phyloP scores from a whole-genome alignment of 2,797 vertebrate genomes.

The Lateolabrax maculatus region DNA sequence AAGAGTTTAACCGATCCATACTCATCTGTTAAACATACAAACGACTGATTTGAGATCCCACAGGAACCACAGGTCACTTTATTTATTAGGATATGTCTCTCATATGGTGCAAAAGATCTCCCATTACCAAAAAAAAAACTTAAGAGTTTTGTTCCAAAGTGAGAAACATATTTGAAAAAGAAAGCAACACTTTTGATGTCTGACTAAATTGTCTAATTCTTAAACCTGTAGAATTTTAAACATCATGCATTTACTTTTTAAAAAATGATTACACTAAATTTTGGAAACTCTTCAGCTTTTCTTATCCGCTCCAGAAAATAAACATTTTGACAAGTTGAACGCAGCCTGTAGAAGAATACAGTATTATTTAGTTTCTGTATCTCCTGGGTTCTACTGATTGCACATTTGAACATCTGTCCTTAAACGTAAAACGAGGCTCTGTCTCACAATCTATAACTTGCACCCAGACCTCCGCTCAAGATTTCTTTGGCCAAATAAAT shows the following conservation, averaged over 20 bases:
- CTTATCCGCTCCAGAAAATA: conserved; percentile 7
- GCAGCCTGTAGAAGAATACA: conserved; percentile 34
- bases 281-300: conserved; percentile 3
- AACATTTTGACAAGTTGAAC: conserved; percentile 32
- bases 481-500: conserved; percentile 62
- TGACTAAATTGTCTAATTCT: not conserved
- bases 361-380: conserved; percentile 22
- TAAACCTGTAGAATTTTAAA: conserved; percentile 3
- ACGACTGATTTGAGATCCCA: conserved; percentile 15
- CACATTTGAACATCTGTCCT: conserved; percentile 52
- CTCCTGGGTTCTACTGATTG: conserved; percentile 56
- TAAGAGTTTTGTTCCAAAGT: conserved; percentile 16
- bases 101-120: conserved; percentile 33
- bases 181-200: not conserved
- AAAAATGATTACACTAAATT: not conserved
- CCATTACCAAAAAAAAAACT: conserved; percentile 25
- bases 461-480: not conserved
- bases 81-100: conserved; percentile 18
- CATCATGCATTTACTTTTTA: conserved; percentile 15
- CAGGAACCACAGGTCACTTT: conserved; percentile 19
- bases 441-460: not conserved
- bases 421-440: conserved; percentile 7
- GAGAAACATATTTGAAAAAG: conserved; percentile 1
- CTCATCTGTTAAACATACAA: not conserved
- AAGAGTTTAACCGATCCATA: not conserved